phyloP scores from a whole-genome alignment of 2,797 vertebrate species.

The Sarcoramphus papa region DNA sequence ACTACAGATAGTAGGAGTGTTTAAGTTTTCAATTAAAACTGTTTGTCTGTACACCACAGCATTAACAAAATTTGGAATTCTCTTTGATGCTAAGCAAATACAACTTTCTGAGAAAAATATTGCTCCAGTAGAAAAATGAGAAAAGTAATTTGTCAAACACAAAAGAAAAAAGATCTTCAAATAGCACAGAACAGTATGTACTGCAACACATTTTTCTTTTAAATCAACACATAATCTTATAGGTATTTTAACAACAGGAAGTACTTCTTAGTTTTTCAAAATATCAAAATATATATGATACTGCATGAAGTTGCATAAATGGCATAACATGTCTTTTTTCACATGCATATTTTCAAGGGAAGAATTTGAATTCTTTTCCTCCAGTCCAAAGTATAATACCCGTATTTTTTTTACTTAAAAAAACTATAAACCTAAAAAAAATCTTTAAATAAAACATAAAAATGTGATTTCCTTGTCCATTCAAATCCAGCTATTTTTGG shows the following conservation, averaged over 20 bases:
- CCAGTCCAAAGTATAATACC: neutral
- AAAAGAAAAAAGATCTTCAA: neutral
- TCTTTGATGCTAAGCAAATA: neutral
- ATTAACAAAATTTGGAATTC: neutral
- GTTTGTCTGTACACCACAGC: rapidly evolving
- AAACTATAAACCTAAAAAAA: neutral
- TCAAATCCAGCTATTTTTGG: neutral
- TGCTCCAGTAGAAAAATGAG: neutral
- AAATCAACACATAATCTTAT: neutral
- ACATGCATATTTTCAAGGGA: neutral
- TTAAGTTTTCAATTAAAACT: neutral
- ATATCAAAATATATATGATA: neutral
- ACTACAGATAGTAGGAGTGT: neutral
- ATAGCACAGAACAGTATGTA: neutral
- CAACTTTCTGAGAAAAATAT: neutral
- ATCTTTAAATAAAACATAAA: neutral
- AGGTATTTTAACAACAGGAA: neutral
- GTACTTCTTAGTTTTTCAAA: neutral
- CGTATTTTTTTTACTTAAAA: neutral
- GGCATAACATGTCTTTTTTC: neutral
- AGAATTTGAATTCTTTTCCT: neutral
- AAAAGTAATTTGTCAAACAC: neutral
- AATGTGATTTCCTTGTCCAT: neutral
- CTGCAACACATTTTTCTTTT: neutral
- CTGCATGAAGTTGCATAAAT: neutral